A percentile compares a stretch with the other conserved stretches of the same genome.
phyloP scores from a whole-genome alignment of 2,113 vertebrate genomes.

The Lanius ludovicianus region DNA sequence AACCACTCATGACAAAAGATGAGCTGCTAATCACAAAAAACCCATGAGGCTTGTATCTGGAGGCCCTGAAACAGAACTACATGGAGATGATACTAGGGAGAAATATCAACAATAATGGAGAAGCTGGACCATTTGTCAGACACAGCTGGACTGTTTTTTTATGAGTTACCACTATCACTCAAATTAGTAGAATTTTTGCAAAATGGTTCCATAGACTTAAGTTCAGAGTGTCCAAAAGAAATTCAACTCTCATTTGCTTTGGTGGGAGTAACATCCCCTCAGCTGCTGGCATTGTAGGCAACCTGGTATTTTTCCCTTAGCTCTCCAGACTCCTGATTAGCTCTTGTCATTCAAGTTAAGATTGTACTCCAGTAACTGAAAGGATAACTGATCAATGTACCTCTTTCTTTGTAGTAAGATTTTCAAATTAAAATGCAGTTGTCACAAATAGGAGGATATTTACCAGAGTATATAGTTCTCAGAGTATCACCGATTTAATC shows the following conservation, averaged over 20 bases:
- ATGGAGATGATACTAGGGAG: neutral
- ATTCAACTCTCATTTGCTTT: neutral
- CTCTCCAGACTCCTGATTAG: neutral
- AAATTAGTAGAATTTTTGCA: neutral
- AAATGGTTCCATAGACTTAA: neutral
- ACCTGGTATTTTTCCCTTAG: neutral
- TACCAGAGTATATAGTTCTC: neutral
- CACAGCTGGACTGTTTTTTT: neutral
- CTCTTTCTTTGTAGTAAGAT: neutral
- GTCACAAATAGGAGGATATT: neutral
- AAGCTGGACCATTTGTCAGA: neutral
- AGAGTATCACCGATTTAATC: neutral
- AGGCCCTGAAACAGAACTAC: neutral
- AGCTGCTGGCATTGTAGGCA: neutral
- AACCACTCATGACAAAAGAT: neutral
- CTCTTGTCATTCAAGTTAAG: neutral
- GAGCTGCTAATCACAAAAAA: neutral
- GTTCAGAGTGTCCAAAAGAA: neutral
- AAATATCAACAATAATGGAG: neutral
- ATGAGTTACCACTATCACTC: neutral
- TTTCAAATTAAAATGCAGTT: neutral
- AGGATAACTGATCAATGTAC: neutral
- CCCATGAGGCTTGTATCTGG: neutral
- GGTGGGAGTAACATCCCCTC: neutral
- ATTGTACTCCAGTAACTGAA: neutral